Evolutionary conservation across 2,113 vertebrate genomes (phyloP).

Genomic region (Prietella phreatophila): DNA sequence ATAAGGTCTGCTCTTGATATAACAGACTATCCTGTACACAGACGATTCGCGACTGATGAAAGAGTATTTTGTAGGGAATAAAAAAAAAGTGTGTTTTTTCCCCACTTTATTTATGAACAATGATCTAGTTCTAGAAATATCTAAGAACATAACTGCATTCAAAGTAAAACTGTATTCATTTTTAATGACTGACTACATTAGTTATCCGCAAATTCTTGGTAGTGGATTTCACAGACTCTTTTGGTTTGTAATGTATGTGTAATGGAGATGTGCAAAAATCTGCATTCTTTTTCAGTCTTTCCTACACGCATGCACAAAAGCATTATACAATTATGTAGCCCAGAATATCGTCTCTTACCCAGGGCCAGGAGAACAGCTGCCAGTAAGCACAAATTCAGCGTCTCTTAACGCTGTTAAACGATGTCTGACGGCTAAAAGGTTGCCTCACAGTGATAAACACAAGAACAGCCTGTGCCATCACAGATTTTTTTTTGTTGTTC

Average conservation of each 20-base stretch:
- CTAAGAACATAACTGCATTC: background rate
- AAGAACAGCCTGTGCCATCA: conserved; percentile 3
- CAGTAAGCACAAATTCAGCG: conserved; percentile 21
- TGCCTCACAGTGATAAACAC: conserved; percentile 31
- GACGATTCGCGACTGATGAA: background rate
- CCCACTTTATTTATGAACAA: background rate
- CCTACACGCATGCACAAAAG: background rate
- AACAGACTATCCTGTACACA: background rate
- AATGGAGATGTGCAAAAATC: background rate
- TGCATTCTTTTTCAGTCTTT: conserved; percentile 1
- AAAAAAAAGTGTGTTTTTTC: too few relatives aligned
- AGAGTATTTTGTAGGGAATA: too few relatives aligned
- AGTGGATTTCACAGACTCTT: background rate
- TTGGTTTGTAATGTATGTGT: background rate
- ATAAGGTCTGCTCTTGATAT: background rate
- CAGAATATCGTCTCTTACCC: background rate
- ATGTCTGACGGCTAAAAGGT: conserved; percentile 8
- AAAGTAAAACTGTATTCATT: background rate
- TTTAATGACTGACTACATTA: background rate
- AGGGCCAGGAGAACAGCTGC: background rate
- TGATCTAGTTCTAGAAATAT: background rate
- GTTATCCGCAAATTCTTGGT: background rate
- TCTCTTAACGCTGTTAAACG: conserved; percentile 26
- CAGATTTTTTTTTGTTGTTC: background rate
- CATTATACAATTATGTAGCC: background rate